phyloP scores from a whole-genome alignment of 2,797 vertebrate genomes.

The Toxotes lorentzi region DNA sequence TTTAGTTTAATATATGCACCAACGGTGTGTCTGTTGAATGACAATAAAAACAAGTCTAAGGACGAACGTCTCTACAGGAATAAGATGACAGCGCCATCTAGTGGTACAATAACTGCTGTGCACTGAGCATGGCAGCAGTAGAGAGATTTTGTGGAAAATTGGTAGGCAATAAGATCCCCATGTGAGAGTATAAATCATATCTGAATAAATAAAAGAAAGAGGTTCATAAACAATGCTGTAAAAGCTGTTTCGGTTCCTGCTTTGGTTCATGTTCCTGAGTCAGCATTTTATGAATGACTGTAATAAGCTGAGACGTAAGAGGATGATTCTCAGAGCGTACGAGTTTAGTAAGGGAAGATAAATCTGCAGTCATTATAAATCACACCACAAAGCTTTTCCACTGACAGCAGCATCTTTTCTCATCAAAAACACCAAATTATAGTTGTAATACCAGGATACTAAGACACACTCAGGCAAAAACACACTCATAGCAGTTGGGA shows the following conservation, averaged over 20 bases:
- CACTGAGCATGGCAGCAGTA: conserved; percentile 2
- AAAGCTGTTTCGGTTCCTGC: not conserved
- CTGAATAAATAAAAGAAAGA: not conserved
- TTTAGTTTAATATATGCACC: too few species aligned
- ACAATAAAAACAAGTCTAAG: too few species aligned
- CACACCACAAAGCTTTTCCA: conserved; percentile 13
- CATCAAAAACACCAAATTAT: conserved; percentile 6
- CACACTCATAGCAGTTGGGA: not conserved
- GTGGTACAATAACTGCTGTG: conserved; percentile 49
- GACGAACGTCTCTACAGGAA: not conserved
- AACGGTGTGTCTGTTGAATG: too few species aligned
- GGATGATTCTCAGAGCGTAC: not conserved
- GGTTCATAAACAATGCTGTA: not conserved
- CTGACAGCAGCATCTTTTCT: conserved; percentile 38
- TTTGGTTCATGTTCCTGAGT: conserved; percentile 14
- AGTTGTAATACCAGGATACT: not conserved
- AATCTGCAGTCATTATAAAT: conserved; percentile 21
- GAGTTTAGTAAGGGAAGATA: not conserved
- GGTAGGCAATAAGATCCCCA: not conserved
- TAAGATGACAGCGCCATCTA: conserved; percentile 66
- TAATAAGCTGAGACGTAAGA: conserved; percentile 15
- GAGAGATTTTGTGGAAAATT: not conserved
- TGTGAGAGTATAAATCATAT: conserved; percentile 12
- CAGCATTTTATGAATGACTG: conserved; percentile 25
- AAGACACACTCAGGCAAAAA: conserved; percentile 1